Evolutionary conservation across 2,888 invertebrate species (phyloP).

Genomic region (Athrips mouffetella): DNA sequence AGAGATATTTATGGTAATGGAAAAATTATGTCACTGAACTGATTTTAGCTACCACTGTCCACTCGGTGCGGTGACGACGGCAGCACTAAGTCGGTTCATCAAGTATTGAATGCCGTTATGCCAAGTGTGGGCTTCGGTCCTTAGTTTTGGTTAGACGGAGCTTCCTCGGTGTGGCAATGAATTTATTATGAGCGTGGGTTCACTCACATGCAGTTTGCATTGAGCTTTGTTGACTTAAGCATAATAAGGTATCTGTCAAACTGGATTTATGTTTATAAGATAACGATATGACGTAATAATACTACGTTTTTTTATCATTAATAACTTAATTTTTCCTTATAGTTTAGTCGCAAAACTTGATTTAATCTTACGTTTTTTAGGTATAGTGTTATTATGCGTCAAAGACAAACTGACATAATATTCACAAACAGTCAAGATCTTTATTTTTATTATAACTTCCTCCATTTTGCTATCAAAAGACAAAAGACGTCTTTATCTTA

Average conservation of each 20-base stretch:
- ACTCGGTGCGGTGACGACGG: slow-evolving; percentile 50
- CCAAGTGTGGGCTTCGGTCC: slow-evolving; percentile 74
- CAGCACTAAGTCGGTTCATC: slow-evolving; percentile 55
- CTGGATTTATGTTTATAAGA: slow-evolving; percentile 9
- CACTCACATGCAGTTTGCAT: slow-evolving; percentile 65
- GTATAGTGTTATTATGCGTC: not conserved
- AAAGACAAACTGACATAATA: not conserved
- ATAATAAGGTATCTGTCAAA: slow-evolving; percentile 17
- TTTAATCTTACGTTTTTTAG: not conserved
- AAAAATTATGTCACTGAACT: slow-evolving; percentile 46
- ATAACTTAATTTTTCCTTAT: too few relatives aligned
- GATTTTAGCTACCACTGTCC: slow-evolving; percentile 47
- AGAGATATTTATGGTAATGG: slow-evolving; percentile 33
- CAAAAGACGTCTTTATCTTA: too few relatives aligned
- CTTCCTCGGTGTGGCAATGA: slow-evolving; percentile 73
- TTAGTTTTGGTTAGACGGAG: slow-evolving; percentile 65
- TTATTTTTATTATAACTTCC: not conserved
- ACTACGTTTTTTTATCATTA: too few relatives aligned
- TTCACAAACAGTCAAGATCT: not conserved
- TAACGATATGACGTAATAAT: slow-evolving; percentile 5
- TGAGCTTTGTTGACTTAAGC: slow-evolving; percentile 43
- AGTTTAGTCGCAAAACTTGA: not conserved
- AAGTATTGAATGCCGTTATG: slow-evolving; percentile 53
- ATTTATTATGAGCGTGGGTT: slow-evolving; percentile 46
- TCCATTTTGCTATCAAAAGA: not conserved